A percentile compares a stretch with the other conserved stretches of the same genome.
Conservation (phyloP, 2,113 vertebrate genomes). For the Helogale parvula region DNA sequence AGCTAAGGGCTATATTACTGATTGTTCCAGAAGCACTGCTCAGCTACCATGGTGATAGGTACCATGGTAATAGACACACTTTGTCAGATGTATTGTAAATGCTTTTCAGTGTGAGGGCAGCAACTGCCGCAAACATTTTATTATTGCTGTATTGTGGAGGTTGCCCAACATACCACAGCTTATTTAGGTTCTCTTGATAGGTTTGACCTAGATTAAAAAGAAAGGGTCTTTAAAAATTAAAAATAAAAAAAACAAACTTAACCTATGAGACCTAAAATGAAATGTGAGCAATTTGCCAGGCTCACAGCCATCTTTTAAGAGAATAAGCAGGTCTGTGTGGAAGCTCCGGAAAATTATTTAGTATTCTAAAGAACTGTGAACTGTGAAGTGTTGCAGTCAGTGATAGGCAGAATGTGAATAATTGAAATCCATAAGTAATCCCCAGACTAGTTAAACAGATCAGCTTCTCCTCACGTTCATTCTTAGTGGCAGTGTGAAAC, state of each 20-base stretch:
- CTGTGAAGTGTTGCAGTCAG: neutral
- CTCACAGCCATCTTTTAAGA: neutral
- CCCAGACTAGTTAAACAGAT: neutral
- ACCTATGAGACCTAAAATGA: constrained; percentile 3
- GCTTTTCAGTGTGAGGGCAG: neutral
- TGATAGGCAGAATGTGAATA: neutral
- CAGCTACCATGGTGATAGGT: constrained; percentile 74
- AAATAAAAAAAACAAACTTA: neutral
- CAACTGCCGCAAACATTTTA: neutral
- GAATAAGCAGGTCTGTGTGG: neutral
- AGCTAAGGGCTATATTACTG: constrained; percentile 44
- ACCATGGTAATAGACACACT: constrained; percentile 73
- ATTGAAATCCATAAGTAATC: neutral
- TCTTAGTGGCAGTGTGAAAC: constrained; percentile 7
- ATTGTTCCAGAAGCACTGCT: constrained; percentile 44
- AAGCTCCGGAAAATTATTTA: constrained; percentile 20
- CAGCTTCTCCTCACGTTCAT: neutral
- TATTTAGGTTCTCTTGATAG: constrained; percentile 23
- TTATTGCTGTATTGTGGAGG: neutral
- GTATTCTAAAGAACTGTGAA: neutral
- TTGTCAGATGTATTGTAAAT: constrained; percentile 8
- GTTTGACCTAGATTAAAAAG: constrained; percentile 10
- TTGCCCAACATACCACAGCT: neutral
- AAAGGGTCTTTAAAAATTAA: neutral
- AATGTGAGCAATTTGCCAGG: constrained; percentile 34